Conservation (phyloP, 2,888 invertebrate genomes). For the Ochropleura leucogaster region DNA sequence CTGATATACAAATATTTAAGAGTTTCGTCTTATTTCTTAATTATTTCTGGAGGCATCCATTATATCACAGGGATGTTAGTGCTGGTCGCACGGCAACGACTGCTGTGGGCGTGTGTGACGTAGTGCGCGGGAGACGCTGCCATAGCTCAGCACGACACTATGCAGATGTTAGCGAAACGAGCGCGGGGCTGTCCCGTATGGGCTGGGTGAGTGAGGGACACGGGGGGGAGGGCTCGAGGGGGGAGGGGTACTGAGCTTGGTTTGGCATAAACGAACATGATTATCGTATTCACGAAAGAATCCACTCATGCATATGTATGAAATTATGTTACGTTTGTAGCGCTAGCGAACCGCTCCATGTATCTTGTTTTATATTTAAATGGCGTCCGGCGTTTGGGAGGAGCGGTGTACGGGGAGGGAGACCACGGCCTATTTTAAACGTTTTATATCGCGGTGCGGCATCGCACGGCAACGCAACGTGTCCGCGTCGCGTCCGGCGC, state of each 20-base stretch:
- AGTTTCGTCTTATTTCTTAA: conserved; percentile 14
- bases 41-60: conserved; percentile 14
- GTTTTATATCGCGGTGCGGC: conserved; percentile 33
- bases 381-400: conserved; percentile 27
- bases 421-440: conserved; percentile 31
- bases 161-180: conserved; percentile 29
- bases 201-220: not conserved
- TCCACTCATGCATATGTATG: conserved; percentile 71
- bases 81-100: not conserved
- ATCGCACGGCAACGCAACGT: not conserved
- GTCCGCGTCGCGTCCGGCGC: conserved; percentile 11
- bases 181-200: not conserved
- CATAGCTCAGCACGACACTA: conserved; percentile 46
- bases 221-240: not conserved
- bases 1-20: not conserved
- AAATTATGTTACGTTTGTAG: conserved; percentile 59
- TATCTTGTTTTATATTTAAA: conserved; percentile 65
- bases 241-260: not conserved
- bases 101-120: conserved; percentile 2
- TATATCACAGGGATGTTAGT: not conserved
- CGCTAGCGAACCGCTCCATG: conserved; percentile 31
- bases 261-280: conserved; percentile 56
- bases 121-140: conserved; percentile 8
- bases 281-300: conserved; percentile 62
- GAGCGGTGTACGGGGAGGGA: not conserved